A percentile compares a stretch with the other conserved stretches of the same genome.
Evolutionary conservation across 2,888 invertebrate genomes (phyloP).

Genomic region (Myopa tessellatipennis): DNA sequence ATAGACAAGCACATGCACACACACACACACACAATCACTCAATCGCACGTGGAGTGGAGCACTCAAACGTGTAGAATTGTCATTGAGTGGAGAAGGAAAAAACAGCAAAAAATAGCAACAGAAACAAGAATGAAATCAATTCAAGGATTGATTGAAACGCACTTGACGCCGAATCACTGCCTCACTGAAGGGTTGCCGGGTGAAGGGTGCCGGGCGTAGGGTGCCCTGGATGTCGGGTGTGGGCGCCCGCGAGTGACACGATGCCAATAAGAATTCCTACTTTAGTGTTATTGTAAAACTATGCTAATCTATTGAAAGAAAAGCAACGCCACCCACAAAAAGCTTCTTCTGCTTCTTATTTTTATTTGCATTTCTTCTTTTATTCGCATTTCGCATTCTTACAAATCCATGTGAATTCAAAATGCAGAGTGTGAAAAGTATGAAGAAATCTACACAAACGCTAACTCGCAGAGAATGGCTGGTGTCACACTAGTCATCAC

Average conservation of each 20-base stretch:
- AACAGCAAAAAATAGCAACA: not conserved
- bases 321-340: too few species aligned
- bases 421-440: not conserved
- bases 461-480: not conserved
- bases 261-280: constrained; percentile 32
- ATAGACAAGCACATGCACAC: not conserved
- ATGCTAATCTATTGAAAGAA: constrained; percentile 24
- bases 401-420: not conserved
- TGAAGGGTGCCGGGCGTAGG: not conserved
- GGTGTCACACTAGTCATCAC: too few species aligned
- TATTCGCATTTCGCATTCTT: not conserved
- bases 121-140: not conserved
- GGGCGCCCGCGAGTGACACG: not conserved
- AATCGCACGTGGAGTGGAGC: too few species aligned
- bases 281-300: constrained; percentile 36
- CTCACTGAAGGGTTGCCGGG: constrained; percentile 7
- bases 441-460: not conserved
- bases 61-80: too few species aligned
- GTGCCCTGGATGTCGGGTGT: not conserved
- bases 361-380: too few species aligned
- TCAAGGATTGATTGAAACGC: constrained; percentile 18
- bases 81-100: not conserved
- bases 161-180: constrained; percentile 24
- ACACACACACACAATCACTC: not conserved
- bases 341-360: too few species aligned